Conservation (phyloP, 2,797 vertebrate species). For the Pantherophis alleghaniensis region DNA sequence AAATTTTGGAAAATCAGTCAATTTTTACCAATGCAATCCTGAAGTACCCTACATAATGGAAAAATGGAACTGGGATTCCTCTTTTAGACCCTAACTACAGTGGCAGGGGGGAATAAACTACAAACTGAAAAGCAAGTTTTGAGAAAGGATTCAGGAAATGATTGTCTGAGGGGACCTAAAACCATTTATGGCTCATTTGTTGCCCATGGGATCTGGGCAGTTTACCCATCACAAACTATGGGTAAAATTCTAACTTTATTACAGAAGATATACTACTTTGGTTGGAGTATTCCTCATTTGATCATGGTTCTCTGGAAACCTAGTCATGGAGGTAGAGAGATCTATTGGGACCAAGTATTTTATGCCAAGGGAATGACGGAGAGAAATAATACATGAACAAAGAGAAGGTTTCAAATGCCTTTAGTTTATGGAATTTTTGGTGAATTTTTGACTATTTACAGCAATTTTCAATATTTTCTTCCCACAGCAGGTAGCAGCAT, state of each 20-base stretch:
- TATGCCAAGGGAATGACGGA: neutral
- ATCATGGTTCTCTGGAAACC: neutral
- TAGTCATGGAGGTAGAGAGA: neutral
- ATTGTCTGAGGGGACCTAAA: neutral
- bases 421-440: neutral
- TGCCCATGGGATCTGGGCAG: neutral
- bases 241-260: neutral
- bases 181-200: neutral
- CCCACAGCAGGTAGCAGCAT: neutral
- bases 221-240: neutral
- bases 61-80: neutral
- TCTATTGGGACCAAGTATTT: neutral
- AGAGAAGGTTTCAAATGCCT: neutral
- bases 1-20: neutral
- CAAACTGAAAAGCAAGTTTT: neutral
- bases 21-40: neutral
- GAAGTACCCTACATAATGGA: neutral
- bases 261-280: neutral
- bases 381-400: neutral
- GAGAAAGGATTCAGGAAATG: neutral
- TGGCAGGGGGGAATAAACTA: neutral
- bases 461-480: neutral
- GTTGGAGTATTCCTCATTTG: neutral
- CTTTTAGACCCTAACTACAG: neutral
- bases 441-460: neutral